phyloP scores from a whole-genome alignment of 2,797 vertebrate species.

The Amphiprion clarkii region DNA sequence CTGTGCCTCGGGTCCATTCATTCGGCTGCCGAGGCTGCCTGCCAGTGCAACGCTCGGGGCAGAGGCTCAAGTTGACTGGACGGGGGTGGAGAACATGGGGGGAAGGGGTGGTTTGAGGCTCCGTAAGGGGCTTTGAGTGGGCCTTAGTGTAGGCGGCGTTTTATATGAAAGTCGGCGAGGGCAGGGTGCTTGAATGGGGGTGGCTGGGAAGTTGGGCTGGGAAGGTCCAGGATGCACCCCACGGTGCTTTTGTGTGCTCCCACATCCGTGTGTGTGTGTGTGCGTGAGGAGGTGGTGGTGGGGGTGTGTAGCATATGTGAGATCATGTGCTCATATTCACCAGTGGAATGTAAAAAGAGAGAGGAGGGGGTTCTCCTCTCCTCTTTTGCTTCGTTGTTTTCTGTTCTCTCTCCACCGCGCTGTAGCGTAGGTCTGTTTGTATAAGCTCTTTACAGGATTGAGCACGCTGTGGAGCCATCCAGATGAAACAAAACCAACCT shows the following conservation, averaged over 20 bases:
- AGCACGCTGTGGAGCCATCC: constrained; percentile 71
- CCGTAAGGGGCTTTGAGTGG: constrained; percentile 81
- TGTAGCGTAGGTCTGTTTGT: constrained; percentile 75
- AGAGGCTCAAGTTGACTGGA: constrained; percentile 75
- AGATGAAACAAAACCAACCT: constrained; percentile 85
- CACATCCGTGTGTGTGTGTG: constrained; percentile 72
- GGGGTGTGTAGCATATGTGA: constrained; percentile 78
- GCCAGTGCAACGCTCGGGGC: constrained; percentile 76
- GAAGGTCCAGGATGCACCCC: constrained; percentile 84
- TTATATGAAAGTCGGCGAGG: constrained; percentile 80
- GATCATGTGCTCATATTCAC: constrained; percentile 87
- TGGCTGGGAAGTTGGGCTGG: constrained; percentile 79
- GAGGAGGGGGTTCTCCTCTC: constrained; percentile 51
- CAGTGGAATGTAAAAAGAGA: constrained; percentile 84
- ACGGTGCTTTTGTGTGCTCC: constrained; percentile 80
- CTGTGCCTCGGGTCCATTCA: constrained; percentile 74
- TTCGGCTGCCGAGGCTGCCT: constrained; percentile 68
- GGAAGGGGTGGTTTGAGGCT: constrained; percentile 71
- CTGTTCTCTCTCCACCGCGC: constrained; percentile 72
- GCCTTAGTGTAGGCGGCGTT: constrained; percentile 80
- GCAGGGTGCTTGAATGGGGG: constrained; percentile 79
- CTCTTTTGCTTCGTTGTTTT: constrained; percentile 73
- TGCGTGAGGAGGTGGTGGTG: not conserved
- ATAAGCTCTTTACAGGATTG: constrained; percentile 81
- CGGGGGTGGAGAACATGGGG: constrained; percentile 66